Percentiles rank a stretch among this genome's conserved stretches.
phyloP scores from a whole-genome alignment of 1,140 invertebrate species.

The Euura lappo region DNA sequence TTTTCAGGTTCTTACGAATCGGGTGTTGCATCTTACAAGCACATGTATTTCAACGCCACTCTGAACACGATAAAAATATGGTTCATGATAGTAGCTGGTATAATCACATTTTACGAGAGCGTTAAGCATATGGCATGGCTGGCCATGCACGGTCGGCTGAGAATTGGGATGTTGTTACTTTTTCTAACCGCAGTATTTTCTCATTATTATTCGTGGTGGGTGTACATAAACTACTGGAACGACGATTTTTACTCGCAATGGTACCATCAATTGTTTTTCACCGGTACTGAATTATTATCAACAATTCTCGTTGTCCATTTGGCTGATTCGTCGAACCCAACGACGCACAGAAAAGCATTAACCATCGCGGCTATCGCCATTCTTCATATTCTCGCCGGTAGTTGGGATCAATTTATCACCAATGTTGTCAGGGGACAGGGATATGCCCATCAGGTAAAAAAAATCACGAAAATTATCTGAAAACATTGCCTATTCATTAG shows the following conservation, averaged over 20 bases:
- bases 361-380: constrained; percentile 71
- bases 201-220: constrained; percentile 87
- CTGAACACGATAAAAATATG: constrained; percentile 79
- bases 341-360: constrained; percentile 69
- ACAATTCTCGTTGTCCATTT: constrained; percentile 69
- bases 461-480: neutral
- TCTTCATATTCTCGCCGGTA: constrained; percentile 75
- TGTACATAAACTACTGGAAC: constrained; percentile 84
- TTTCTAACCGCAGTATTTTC: constrained; percentile 77
- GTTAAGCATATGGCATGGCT: constrained; percentile 69
- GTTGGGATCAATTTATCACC: constrained; percentile 77
- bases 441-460: constrained; percentile 69
- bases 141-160: constrained; percentile 62
- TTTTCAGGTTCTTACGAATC: constrained; percentile 76
- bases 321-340: constrained; percentile 63
- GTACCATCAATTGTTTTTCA: constrained; percentile 80
- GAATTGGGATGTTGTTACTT: constrained; percentile 74
- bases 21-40: constrained; percentile 77
- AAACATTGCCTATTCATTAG: too few relatives aligned
- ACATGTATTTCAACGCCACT: constrained; percentile 85
- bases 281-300: constrained; percentile 76
- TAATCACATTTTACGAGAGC: constrained; percentile 76
- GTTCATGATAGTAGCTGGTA: constrained; percentile 69
- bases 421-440: constrained; percentile 77
- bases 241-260: constrained; percentile 81